Conservation (phyloP, 2,113 vertebrate species). For the Bagarius yarrelli region DNA sequence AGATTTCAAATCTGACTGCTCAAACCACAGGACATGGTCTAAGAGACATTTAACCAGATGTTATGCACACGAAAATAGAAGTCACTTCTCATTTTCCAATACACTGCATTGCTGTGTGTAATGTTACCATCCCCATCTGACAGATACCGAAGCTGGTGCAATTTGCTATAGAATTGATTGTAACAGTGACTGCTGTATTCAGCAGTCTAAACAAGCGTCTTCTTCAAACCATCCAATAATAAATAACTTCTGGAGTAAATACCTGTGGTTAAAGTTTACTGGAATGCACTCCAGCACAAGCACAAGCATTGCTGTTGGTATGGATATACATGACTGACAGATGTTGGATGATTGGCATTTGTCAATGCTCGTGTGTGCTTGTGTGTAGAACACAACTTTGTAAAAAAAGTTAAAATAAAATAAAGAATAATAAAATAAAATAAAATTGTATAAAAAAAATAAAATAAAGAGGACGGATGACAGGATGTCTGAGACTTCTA, state of each 20-base stretch:
- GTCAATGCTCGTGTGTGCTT: background rate
- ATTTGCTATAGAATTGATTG: background rate
- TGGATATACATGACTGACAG: background rate
- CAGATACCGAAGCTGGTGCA: background rate
- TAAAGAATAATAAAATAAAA: no score
- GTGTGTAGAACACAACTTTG: background rate
- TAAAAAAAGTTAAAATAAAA: no score
- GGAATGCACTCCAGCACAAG: background rate
- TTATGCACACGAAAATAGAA: background rate
- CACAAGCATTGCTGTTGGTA: background rate
- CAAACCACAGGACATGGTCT: background rate
- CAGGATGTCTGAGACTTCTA: slow-evolving; percentile 26
- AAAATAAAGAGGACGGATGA: slow-evolving; percentile 24
- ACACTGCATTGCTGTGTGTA: background rate
- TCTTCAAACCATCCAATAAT: background rate
- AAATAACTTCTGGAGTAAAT: background rate
- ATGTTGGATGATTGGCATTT: slow-evolving; percentile 4
- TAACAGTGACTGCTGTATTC: background rate
- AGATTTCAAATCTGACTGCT: background rate
- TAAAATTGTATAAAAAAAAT: no score
- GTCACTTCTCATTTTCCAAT: background rate
- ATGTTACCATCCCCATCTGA: background rate
- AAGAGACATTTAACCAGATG: background rate
- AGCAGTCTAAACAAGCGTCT: background rate
- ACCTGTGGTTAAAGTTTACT: background rate